Evolutionary conservation across 2,113 vertebrate genomes (phyloP).

Genomic region (Mixornis gularis): DNA sequence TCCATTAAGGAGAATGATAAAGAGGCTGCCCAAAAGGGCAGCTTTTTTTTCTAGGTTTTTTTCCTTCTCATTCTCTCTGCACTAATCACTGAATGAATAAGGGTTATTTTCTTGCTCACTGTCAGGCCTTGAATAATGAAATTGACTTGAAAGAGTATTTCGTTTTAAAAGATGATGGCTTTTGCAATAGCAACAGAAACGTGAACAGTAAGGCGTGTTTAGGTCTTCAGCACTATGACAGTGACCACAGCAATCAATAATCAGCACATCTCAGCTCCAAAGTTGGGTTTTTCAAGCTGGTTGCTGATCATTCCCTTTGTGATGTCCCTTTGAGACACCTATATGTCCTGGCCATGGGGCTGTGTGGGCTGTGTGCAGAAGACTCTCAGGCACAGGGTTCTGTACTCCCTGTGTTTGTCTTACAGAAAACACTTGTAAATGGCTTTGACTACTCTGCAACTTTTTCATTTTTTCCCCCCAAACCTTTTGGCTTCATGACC

Average conservation of each 20-base stretch:
- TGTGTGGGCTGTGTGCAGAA: background rate
- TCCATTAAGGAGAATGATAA: background rate
- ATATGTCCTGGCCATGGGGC: background rate
- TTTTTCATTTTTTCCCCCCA: background rate
- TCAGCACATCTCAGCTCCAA: background rate
- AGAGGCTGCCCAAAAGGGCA: background rate
- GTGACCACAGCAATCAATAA: background rate
- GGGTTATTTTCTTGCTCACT: background rate
- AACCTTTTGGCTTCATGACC: background rate
- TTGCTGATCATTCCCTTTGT: background rate
- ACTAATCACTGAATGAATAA: background rate
- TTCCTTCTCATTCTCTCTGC: background rate
- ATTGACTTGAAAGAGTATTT: background rate
- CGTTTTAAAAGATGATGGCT: background rate
- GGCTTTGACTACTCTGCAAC: background rate
- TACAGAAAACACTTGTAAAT: rapidly evolving
- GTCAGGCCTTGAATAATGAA: background rate
- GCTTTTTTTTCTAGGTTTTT: background rate
- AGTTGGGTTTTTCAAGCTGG: background rate
- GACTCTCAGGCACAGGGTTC: background rate
- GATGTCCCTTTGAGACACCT: background rate
- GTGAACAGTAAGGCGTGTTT: background rate
- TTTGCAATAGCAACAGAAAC: background rate
- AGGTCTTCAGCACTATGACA: background rate
- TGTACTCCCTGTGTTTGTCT: background rate